Evolutionary conservation across 2,113 vertebrate species (phyloP).

Genomic region (Syngnathus typhle): DNA sequence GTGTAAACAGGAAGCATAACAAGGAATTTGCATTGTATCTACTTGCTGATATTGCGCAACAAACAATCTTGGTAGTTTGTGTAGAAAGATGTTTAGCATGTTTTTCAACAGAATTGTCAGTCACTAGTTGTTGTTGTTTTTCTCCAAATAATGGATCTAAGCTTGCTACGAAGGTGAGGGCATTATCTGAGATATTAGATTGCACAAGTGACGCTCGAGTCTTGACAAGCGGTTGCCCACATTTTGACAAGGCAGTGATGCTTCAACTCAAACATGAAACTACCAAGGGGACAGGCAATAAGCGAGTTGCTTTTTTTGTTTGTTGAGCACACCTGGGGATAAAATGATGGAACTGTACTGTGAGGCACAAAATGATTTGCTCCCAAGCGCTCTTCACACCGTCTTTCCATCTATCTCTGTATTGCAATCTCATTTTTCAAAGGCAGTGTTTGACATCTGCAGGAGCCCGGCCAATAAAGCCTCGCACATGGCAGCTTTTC

Average conservation of each 20-base stretch:
- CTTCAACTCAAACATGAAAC: conserved; percentile 13
- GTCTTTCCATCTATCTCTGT: conserved; percentile 18
- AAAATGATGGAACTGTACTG: conserved; percentile 24
- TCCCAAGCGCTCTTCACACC: conserved; percentile 10
- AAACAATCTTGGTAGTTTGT: neutral
- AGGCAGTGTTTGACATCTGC: conserved; percentile 25
- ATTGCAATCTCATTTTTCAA: conserved; percentile 33
- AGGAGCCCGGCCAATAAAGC: conserved; percentile 37
- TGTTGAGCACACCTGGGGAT: conserved; percentile 30
- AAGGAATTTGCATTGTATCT: neutral
- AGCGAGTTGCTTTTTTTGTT: conserved; percentile 11
- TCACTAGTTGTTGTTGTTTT: too few species aligned
- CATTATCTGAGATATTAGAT: neutral
- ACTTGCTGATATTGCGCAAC: neutral
- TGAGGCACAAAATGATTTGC: conserved; percentile 26
- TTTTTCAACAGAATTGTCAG: neutral
- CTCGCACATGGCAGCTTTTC: conserved; percentile 37
- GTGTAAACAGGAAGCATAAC: neutral
- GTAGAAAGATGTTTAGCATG: neutral
- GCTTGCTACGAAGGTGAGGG: neutral
- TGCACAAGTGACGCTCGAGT: neutral
- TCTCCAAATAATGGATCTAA: too few species aligned
- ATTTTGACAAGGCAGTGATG: neutral
- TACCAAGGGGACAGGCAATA: conserved; percentile 13
- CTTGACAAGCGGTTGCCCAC: neutral